Percentiles rank a stretch among this genome's conserved stretches.
These are phyloP conservation scores for Paraplagusia blochii DNA, from an alignment of 2,113 vertebrate genomes.

Conservation along the genomic window DNA sequence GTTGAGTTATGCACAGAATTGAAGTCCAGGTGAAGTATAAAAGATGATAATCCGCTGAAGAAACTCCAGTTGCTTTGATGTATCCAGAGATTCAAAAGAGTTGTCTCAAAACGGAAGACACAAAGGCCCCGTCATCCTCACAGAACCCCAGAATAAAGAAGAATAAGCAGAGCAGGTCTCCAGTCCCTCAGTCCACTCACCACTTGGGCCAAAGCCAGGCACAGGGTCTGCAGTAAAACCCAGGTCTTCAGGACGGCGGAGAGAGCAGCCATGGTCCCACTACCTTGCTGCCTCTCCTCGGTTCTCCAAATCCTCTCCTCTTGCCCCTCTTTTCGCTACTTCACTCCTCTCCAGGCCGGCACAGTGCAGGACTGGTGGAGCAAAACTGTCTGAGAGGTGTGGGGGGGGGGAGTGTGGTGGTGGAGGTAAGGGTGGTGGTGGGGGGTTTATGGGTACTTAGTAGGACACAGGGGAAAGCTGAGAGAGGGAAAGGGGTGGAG, in stretches of 20 bases:
- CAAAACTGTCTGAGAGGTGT: conserved; percentile 38
- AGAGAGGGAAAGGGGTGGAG: conserved; percentile 37
- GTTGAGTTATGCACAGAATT: conserved; percentile 2
- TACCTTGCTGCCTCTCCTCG: conserved; percentile 57
- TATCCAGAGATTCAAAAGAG: neutral
- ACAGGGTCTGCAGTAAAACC: conserved; percentile 80
- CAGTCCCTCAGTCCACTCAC: conserved; percentile 78
- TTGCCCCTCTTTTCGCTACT: conserved; percentile 46
- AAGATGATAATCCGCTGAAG: conserved; percentile 36
- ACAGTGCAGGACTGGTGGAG: conserved; percentile 54
- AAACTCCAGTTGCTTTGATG: conserved; percentile 14
- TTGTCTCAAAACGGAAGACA: conserved; percentile 1
- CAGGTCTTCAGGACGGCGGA: conserved; percentile 68
- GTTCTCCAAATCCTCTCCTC: conserved; percentile 61
- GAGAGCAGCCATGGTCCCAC: conserved; percentile 78
- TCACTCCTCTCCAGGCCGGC: conserved; percentile 66
- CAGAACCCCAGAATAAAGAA: conserved; percentile 20
- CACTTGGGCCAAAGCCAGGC: conserved; percentile 88
- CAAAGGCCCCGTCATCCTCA: conserved; percentile 7
- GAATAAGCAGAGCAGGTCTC: conserved; percentile 10
- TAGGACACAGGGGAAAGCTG: conserved; percentile 25
- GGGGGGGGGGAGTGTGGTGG: conserved; percentile 15
- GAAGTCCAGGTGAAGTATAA: conserved; percentile 11
- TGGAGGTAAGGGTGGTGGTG: conserved; percentile 1
- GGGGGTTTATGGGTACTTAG: conserved; percentile 38